Percentiles rank a stretch among this genome's conserved stretches.
Conservation (phyloP, 2,113 vertebrate species). For the Cebidichthys violaceus region DNA sequence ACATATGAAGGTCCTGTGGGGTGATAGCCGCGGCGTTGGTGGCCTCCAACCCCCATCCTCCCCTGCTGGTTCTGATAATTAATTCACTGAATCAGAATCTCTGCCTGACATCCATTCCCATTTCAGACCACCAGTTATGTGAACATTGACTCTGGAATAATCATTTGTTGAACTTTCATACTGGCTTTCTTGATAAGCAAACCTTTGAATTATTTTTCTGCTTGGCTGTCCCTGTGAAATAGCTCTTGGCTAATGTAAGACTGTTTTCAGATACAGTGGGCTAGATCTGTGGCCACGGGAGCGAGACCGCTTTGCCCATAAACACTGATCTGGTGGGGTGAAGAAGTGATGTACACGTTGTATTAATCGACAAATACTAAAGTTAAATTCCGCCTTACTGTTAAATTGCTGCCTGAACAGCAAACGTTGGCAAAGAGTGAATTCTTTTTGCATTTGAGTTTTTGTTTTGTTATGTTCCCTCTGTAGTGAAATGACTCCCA, state of each 20-base stretch:
- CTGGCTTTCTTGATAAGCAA: conserved; percentile 80
- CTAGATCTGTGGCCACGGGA: conserved; percentile 58
- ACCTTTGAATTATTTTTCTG: conserved; percentile 84
- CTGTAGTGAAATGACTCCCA: conserved; percentile 31
- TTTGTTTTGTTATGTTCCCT: neutral
- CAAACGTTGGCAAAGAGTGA: neutral
- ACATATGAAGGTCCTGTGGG: conserved; percentile 49
- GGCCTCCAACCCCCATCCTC: conserved; percentile 35
- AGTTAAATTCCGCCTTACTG: conserved; percentile 11
- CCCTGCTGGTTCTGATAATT: conserved; percentile 68
- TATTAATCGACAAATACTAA: conserved; percentile 33
- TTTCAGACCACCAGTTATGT: conserved; percentile 77
- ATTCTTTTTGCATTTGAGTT: neutral
- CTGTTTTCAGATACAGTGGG: conserved; percentile 77
- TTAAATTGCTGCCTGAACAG: neutral
- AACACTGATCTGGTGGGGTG: conserved; percentile 46
- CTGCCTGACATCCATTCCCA: conserved; percentile 70
- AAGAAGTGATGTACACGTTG: conserved; percentile 35
- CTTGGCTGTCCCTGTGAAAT: conserved; percentile 83
- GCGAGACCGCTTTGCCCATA: conserved; percentile 46
- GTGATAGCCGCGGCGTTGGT: neutral
- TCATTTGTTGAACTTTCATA: conserved; percentile 83
- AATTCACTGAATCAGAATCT: conserved; percentile 74
- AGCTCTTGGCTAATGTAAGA: conserved; percentile 80
- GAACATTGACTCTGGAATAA: conserved; percentile 82